A percentile compares a stretch with the other conserved stretches of the same genome.
Conservation (phyloP, 2,797 vertebrate genomes). For the Cetoscarus ocellatus region DNA sequence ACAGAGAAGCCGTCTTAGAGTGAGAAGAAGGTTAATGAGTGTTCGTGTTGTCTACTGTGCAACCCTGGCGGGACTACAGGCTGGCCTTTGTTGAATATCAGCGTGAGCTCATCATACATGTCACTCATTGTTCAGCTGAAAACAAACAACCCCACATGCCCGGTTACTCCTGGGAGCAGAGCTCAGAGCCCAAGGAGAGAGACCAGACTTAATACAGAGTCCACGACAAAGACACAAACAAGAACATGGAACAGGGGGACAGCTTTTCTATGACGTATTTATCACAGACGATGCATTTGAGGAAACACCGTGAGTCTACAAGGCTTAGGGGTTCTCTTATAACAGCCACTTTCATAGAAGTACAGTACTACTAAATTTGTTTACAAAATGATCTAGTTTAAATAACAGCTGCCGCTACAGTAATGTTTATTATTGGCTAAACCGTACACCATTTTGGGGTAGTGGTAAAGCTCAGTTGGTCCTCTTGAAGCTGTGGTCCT, state of each 20-base stretch:
- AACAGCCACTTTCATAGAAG: background rate
- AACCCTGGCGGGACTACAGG: conserved; percentile 54
- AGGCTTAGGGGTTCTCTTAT: background rate
- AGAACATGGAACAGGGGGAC: conserved; percentile 5
- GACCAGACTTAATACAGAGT: conserved; percentile 22
- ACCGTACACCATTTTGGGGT: too few species aligned
- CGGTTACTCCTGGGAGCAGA: conserved; percentile 46
- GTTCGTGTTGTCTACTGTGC: conserved; percentile 47
- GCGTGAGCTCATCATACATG: conserved; percentile 80
- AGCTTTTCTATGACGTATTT: background rate
- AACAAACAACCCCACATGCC: conserved; percentile 73
- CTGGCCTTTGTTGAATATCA: conserved; percentile 66
- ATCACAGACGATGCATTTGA: background rate
- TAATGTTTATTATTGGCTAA: too few species aligned
- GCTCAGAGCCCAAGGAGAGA: conserved; percentile 36
- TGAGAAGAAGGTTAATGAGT: conserved; percentile 45
- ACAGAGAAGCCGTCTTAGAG: conserved; percentile 11
- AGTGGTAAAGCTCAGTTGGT: too few species aligned
- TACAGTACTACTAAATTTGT: too few species aligned
- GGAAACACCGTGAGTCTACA: background rate
- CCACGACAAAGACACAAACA: background rate
- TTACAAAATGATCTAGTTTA: too few species aligned
- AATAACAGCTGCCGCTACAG: too few species aligned
- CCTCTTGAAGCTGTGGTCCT: too few species aligned
- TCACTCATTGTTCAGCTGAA: conserved; percentile 76